These are phyloP conservation scores for Macrosteles quadrilineatus DNA, from an alignment of 1,140 invertebrate species.

Conservation along the genomic window DNA sequence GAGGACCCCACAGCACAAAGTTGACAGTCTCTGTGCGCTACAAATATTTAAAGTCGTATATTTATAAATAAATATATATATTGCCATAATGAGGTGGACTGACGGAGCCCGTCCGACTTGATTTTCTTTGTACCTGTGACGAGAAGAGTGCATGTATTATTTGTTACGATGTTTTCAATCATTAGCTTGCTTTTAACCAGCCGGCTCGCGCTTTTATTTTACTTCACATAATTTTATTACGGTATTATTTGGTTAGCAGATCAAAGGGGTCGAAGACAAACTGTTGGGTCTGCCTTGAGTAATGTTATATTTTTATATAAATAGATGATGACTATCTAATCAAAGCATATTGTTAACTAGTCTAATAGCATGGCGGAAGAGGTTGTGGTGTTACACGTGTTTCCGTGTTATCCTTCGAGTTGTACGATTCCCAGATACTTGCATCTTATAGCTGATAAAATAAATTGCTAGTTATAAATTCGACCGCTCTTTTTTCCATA, in stretches of 20 bases:
- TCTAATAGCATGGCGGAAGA: constrained; percentile 11
- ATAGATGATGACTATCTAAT: constrained; percentile 7
- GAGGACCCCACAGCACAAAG: constrained; percentile 20
- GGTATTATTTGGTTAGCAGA: constrained; percentile 7
- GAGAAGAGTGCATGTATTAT: constrained; percentile 23
- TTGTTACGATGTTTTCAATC: constrained; percentile 10
- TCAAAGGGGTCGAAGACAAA: background rate
- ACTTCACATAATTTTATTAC: constrained; percentile 24
- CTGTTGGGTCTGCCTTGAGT: constrained; percentile 10
- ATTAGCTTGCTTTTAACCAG: constrained; percentile 25
- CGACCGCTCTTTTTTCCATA: constrained; percentile 8
- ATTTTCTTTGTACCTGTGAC: constrained; percentile 31
- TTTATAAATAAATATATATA: constrained; percentile 28
- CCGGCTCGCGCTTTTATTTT: constrained; percentile 16
- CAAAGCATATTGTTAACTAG: constrained; percentile 23
- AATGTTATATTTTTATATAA: constrained; percentile 29
- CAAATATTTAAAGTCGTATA: constrained; percentile 24
- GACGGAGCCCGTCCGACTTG: constrained; percentile 18
- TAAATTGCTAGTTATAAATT: constrained; percentile 21
- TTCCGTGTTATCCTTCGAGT: constrained; percentile 9
- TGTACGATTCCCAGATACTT: background rate
- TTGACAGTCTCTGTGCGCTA: background rate
- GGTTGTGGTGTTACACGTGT: constrained; percentile 25
- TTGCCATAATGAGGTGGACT: constrained; percentile 24
- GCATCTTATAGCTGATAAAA: constrained; percentile 16